Evolutionary conservation across 1,140 invertebrate species (phyloP), one percentile per base, ranked within the genome.

Genomic region (Drosophila oshimai): DNA sequence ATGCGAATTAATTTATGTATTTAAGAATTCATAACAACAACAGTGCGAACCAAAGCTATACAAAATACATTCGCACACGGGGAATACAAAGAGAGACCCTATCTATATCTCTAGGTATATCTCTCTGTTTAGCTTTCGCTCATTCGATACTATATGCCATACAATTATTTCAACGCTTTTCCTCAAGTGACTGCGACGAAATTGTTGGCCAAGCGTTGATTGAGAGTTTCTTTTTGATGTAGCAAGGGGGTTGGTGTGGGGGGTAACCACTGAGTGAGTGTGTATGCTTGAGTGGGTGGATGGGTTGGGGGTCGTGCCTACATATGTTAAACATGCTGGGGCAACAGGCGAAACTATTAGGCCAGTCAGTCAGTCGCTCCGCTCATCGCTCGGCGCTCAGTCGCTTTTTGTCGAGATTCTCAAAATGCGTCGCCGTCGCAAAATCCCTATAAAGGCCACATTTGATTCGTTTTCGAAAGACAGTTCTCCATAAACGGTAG

Each of bases 181-280:
- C 71, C 77, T 81, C 67, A 75, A 81, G 65, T 80, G 77, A 74
- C 75, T 78, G 76, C 76, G 76, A 74, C 76, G 57, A 80, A 80
- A 71, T 81, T 74, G 67, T 68, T 86, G 54, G 76, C 73, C 54
- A 57, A 57, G 80, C 83, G 72, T 80, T 86, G 81, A 86, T 86
- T 86, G 81, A 88, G 81, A 88, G 81, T 86, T 81, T 86, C 81
- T 86, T 86, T 74, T 81, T 87, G 45, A 60, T 67, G 47, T 74
- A 29, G 45, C 31, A 64, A 46, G 53, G 49, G 55, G 50, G 24
- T 44, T 17, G 36, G 39, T 26, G 64, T 58, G 64, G 4, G 53
- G 44, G 20, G 9, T 64, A 54, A n/a, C n/a, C n/a, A n/a, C n/a
- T 46, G 54, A 34, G 49, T 51, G 45, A 34, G 55, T 22, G 6